These are phyloP conservation scores for Drosophila melanocephala DNA, from an alignment of 2,888 invertebrate genomes.

Conservation along the genomic window DNA sequence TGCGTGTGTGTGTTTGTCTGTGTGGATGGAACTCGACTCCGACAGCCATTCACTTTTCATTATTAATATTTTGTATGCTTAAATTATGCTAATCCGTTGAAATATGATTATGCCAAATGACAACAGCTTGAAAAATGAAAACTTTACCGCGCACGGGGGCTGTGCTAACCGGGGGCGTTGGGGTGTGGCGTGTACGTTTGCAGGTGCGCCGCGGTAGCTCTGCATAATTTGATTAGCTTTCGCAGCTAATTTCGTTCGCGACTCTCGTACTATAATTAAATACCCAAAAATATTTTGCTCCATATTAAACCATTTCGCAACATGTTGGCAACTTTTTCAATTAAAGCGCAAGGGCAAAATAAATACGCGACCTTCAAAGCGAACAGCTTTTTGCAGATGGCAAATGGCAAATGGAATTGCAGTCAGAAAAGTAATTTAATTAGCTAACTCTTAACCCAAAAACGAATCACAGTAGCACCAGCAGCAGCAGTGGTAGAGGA, in stretches of 20 bases:
- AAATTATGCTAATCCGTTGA: constrained; percentile 83
- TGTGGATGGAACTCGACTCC: constrained; percentile 46
- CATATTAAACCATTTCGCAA: constrained; percentile 54
- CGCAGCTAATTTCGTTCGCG: constrained; percentile 69
- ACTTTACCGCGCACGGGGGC: constrained; percentile 19
- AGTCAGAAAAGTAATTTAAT: constrained; percentile 76
- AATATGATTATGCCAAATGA: constrained; percentile 82
- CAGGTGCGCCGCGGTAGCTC: constrained; percentile 48
- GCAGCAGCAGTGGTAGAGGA: neutral
- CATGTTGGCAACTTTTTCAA: constrained; percentile 72
- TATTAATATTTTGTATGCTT: constrained; percentile 78
- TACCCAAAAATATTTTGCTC: constrained; percentile 33
- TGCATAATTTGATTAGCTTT: constrained; percentile 79
- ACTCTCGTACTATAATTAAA: constrained; percentile 67
- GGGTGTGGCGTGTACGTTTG: constrained; percentile 19
- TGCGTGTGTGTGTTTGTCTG: constrained; percentile 16
- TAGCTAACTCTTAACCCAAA: constrained; percentile 63
- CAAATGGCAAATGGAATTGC: constrained; percentile 68
- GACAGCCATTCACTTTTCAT: constrained; percentile 80
- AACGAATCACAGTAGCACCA: constrained; percentile 11
- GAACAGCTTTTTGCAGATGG: constrained; percentile 32
- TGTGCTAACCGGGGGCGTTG: constrained; percentile 31
- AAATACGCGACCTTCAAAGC: constrained; percentile 75
- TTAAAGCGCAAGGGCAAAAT: constrained; percentile 55
- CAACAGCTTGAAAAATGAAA: constrained; percentile 71